These are phyloP conservation scores for Rhagoletis zephyria DNA, from an alignment of 1,140 invertebrate species.

Conservation along the genomic window DNA sequence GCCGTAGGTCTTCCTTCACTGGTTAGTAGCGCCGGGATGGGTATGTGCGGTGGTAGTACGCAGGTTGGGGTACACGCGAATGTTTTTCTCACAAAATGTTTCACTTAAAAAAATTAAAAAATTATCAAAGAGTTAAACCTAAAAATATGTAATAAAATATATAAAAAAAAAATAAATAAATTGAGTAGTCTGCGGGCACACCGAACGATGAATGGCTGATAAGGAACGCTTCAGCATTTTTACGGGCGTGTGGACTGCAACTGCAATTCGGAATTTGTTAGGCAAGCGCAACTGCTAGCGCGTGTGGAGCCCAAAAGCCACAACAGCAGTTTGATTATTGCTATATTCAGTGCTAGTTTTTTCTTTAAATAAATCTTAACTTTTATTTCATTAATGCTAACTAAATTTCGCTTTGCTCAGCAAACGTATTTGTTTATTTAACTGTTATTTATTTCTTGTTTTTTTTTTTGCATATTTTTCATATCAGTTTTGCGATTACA, in stretches of 20 bases:
- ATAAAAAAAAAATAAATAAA: not conserved
- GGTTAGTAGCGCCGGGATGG: too few relatives aligned
- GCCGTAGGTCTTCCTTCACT: not conserved
- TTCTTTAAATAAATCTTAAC: not conserved
- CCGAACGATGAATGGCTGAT: not conserved
- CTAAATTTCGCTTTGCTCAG: not conserved
- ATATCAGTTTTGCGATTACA: not conserved
- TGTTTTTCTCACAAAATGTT: not conserved
- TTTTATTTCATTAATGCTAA: constrained; percentile 36
- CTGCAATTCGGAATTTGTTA: constrained; percentile 4
- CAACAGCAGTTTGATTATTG: not conserved
- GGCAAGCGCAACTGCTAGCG: not conserved
- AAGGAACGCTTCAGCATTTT: not conserved
- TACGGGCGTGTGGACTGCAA: not conserved
- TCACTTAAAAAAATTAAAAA: too few relatives aligned
- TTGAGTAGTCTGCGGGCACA: not conserved
- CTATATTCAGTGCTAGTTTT: not conserved
- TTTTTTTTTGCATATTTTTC: not conserved
- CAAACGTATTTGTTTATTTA: constrained; percentile 15
- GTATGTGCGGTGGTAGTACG: not conserved
- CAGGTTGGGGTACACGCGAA: not conserved
- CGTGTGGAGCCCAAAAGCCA: not conserved
- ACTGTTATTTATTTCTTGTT: not conserved
- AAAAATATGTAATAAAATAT: constrained; percentile 2
- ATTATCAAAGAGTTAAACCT: not conserved